Evolutionary conservation across 2,888 invertebrate species (phyloP).

Genomic region (Calephelis perditalis): DNA sequence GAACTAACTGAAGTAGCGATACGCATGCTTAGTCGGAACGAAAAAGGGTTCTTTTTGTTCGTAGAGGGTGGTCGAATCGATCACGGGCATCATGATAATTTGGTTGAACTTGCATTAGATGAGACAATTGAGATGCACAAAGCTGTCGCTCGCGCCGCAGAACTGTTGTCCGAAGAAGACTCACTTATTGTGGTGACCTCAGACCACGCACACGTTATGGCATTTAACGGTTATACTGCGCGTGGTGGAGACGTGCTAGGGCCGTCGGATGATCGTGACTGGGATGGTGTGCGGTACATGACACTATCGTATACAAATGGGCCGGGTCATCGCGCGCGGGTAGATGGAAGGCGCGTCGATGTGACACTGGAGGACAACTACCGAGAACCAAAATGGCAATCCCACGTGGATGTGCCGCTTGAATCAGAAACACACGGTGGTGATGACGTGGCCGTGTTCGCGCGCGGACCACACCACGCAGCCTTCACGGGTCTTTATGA

Average conservation of each 20-base stretch:
- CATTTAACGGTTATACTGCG: conserved; percentile 79
- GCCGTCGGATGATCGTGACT: conserved; percentile 44
- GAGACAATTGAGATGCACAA: conserved; percentile 80
- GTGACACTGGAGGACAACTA: conserved; percentile 34
- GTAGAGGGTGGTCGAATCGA: conserved; percentile 80
- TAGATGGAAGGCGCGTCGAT: conserved; percentile 51
- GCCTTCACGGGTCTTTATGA: conserved; percentile 9
- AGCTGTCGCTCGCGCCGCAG: conserved; percentile 63
- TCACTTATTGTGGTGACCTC: conserved; percentile 86
- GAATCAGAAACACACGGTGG: conserved; percentile 14
- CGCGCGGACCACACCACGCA: conserved; percentile 2
- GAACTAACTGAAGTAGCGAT: conserved; percentile 73
- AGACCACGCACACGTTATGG: conserved; percentile 84
- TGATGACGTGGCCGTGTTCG: conserved; percentile 12
- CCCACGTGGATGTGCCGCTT: conserved; percentile 16
- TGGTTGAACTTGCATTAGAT: conserved; percentile 74
- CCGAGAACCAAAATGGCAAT: conserved; percentile 20
- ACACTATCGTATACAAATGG: conserved; percentile 79
- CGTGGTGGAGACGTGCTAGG: conserved; percentile 46
- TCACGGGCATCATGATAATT: conserved; percentile 76
- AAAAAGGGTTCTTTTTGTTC: conserved; percentile 83
- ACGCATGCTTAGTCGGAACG: conserved; percentile 74
- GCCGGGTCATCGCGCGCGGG: conserved; percentile 57
- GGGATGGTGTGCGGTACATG: conserved; percentile 62
- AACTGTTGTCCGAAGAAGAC: conserved; percentile 59